Evolutionary conservation across 2,888 invertebrate genomes (phyloP).

Genomic region (Bedellia somnulentella): DNA sequence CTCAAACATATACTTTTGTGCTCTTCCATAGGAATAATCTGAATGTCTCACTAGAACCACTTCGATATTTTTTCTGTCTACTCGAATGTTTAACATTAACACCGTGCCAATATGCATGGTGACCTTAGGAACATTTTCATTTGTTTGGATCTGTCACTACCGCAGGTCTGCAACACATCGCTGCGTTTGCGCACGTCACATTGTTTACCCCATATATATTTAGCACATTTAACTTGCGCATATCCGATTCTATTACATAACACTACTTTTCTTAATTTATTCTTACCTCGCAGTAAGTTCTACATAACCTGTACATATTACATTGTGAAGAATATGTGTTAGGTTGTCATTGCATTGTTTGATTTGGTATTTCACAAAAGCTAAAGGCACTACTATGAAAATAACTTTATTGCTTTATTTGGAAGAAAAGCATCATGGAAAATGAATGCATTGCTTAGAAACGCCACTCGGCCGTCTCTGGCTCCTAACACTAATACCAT

Average conservation of each 20-base stretch:
- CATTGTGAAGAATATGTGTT: conserved; percentile 51
- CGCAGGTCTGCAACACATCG: no score
- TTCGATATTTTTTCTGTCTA: conserved; percentile 17
- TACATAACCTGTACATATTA: conserved; percentile 55
- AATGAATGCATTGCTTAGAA: conserved; percentile 50
- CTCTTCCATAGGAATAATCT: no score
- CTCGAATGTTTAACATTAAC: conserved; percentile 27
- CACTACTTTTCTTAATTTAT: conserved; percentile 39
- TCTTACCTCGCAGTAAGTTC: conserved; percentile 47
- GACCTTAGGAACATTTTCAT: conserved; percentile 49
- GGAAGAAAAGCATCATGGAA: conserved; percentile 48
- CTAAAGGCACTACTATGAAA: conserved; percentile 59
- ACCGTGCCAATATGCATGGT: conserved; percentile 35
- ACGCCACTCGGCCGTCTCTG: no score
- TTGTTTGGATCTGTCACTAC: no score
- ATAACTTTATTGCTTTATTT: conserved; percentile 45
- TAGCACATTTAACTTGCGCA: no score
- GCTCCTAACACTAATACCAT: no score
- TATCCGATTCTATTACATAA: no score
- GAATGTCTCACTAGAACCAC: conserved; percentile 19
- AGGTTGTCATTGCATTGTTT: conserved; percentile 27
- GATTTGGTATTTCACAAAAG: conserved; percentile 40
- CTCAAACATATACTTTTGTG: conserved; percentile 41
- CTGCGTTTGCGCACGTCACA: no score
- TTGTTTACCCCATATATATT: no score